Base-by-base conservation (phyloP, 1,140 invertebrate genomes). In the Anthonomus grandis region DNA sequence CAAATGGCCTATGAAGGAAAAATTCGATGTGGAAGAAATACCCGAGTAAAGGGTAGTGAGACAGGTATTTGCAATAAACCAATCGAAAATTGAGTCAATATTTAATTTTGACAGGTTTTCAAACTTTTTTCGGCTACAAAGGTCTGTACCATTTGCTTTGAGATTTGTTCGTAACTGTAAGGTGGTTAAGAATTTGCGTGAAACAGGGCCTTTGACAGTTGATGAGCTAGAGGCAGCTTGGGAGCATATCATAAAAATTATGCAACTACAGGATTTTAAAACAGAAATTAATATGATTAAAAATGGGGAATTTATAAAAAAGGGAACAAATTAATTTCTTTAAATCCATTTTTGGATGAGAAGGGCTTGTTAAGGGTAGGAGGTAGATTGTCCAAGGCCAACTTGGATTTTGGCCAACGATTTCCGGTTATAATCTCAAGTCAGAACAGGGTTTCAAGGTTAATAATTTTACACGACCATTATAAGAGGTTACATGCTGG, bases 351-450 rank as follows among this genome's bases (percentile, higher is more conserved):
- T 31, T n/a, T 31, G 27, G 27, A n/a, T n/a, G 27, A 31, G n/a
- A n/a, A n/a, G 27, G 6, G 27, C 27, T 6, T 6, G n/a, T 8
- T 31, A n/a, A 8, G 27, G 6, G 6, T 8, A 31, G 27, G 27
- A n/a, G 27, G 6, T 31, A n/a, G 6, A 31, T 31, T 8, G 27
- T n/a, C n/a, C 27, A 17, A 63, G 64, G 3, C 48, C 62, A 39
- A 42, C 63, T 31, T 24, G 60, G 13, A 17, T 51, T 19, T 38
- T 65, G 15, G 2, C 45, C 18, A 59, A 50, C 10, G 31, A 37
- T 15, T 19, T 23, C 2, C 46, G 47, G n/a, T 45, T 1, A 47
- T 36, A 12, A 36, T 37, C 17, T 36, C 39, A 15, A 6, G 31
- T 3, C 2, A 37, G 13, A 41, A 25, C 3, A 45, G 48, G 18